Base-by-base conservation (phyloP, 2,113 vertebrate species). In the Phasianus colchicus region DNA sequence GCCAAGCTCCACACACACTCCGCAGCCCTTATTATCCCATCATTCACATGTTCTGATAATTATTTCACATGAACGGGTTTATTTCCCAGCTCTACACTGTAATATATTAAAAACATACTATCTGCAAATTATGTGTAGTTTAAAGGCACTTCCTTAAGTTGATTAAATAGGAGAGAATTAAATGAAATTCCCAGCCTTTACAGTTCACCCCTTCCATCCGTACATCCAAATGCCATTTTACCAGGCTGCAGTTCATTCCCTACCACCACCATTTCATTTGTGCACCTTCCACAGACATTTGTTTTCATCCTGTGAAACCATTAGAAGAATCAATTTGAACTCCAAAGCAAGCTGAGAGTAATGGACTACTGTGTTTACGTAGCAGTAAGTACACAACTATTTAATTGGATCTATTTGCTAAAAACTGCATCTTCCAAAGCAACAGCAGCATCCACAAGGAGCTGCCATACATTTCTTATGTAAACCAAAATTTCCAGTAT, bases 241-340 rank as follows among this genome's bases (percentile, higher is more conserved):
- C 22, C 3, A 0, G 55, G 64, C 77, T 40, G 72, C 60, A 70
- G 79, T 30, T 85, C 2, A 0, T 13, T 69, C 32, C 71, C 75
- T 61, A 38, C 65, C 80, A 75, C 90, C 93, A 92, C 79, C 91
- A 63, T 70, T 89, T 95, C 87, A 89, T 60, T 80, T 13, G 22
- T 25, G 64, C 84, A 36, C 86, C 70, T 86, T 71, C 22, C 16
- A 74, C 52, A 54, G 66, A 24, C 61, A 36, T 80, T 79, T 84
- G 65, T 61, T 88, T 88, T 54, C 70, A 91, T 57, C 75, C 75
- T 32, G 29, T 5, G 85, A 90, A 77, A 88, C 83, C 86, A 91
- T 48, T 13, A 75, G 52, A 54, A 70, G 88, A 63, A 94, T 83
- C 88, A 94, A 92, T 92, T 40, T 38, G 47, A 76, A 81, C 69